A percentile compares a stretch with the other conserved stretches of the same genome.
These are phyloP conservation scores for Labeo catla DNA, from an alignment of 2,113 vertebrate genomes.

Conservation along the genomic window DNA sequence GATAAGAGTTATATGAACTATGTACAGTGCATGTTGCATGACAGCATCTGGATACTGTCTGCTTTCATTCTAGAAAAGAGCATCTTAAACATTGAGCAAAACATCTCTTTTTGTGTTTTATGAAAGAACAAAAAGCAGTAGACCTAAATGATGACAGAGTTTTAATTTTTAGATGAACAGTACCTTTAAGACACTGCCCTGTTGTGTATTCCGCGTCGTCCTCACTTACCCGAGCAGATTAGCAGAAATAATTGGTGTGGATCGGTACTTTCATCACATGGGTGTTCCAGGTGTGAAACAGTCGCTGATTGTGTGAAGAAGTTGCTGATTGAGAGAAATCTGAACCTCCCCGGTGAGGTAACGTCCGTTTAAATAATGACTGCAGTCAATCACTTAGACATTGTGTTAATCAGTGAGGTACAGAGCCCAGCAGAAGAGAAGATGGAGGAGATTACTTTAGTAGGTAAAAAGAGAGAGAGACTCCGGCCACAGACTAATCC, in stretches of 20 bases:
- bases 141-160: neutral
- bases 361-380: constrained; percentile 59
- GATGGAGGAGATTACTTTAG: constrained; percentile 54
- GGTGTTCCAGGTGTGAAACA: constrained; percentile 51
- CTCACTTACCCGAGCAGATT: constrained; percentile 47
- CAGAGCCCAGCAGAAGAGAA: constrained; percentile 54
- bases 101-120: neutral
- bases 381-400: constrained; percentile 60
- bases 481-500: constrained; percentile 42
- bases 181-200: neutral
- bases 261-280: constrained; percentile 48
- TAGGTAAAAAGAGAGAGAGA: constrained; percentile 21
- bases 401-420: constrained; percentile 59
- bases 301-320: constrained; percentile 58
- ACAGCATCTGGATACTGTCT: neutral
- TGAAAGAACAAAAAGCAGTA: neutral
- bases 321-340: constrained; percentile 60
- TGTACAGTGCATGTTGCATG: neutral
- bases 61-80: neutral
- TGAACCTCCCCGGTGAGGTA: constrained; percentile 53
- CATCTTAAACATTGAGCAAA: constrained; percentile 5
- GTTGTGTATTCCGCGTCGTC: neutral
- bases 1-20: neutral
- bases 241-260: constrained; percentile 58
- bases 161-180: neutral